phyloP scores from a whole-genome alignment of 2,113 vertebrate species.

The Sphyrna mokarran region DNA sequence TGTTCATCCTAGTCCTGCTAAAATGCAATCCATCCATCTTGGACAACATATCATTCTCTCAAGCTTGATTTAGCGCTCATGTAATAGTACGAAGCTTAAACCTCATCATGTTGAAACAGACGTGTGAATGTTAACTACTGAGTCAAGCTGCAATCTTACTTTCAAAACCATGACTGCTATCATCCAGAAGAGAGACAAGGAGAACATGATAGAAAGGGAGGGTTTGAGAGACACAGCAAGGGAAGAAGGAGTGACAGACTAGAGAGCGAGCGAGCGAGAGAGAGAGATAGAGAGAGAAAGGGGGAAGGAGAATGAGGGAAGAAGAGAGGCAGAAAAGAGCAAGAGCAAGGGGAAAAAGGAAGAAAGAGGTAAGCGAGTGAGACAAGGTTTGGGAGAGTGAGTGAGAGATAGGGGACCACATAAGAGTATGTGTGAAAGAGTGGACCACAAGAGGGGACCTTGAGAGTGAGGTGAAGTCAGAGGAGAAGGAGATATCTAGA shows the following conservation, averaged over 20 bases:
- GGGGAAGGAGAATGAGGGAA: not conserved
- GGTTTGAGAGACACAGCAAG: not conserved
- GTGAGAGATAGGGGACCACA: not conserved
- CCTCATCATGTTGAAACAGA: not conserved
- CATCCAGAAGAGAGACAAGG: no score
- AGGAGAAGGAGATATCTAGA: not conserved
- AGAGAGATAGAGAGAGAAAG: not conserved
- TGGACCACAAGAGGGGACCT: not conserved
- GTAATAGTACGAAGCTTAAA: not conserved
- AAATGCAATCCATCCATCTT: not conserved
- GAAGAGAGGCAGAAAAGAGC: not conserved
- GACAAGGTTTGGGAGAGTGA: not conserved
- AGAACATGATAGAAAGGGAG: not conserved
- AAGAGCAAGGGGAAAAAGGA: not conserved
- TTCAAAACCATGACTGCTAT: no score
- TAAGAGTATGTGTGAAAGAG: not conserved
- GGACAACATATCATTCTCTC: not conserved
- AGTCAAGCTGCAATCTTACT: not conserved
- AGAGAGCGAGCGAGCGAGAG: no score
- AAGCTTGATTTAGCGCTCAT: not conserved
- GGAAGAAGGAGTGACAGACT: not conserved
- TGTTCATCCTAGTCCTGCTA: no score
- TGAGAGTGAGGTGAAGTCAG: not conserved
- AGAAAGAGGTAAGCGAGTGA: not conserved
- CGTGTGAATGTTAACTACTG: not conserved